Base-by-base conservation (phyloP, 2,113 vertebrate genomes). In the Pedionomus torquatus region DNA sequence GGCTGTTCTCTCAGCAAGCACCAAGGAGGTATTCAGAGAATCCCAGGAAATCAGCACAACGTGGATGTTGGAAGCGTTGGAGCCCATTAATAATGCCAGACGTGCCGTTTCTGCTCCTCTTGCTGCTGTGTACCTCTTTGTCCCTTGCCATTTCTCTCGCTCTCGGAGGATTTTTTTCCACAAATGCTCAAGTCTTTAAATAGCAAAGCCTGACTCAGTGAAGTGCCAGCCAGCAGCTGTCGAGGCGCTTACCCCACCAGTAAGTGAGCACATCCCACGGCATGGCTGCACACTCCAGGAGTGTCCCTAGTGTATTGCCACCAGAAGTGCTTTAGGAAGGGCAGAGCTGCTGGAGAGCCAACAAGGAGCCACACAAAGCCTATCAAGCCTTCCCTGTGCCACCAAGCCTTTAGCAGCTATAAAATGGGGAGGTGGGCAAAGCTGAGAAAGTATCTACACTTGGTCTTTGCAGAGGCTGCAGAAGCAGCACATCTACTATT, bases 201-300 rank as follows among this genome's bases (percentile, higher is more conserved):
- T 58, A 88, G 63, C 43, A 21, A 17, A 33, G 54, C 48, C 55
- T 41, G 48, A 30, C 11, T n/a, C 17, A 1, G 7, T 8, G 52
- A 28, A 1, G 17, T n/a, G 46, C 76, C 57, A 44, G 41, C 52
- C 39, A 25, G 72, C 35, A 51, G 76, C 54, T 60, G 35, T 8
- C 6, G 7, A 48, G 71, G 51, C 77, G 35, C 28, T 43, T 8
- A 7, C 17, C 15, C 17, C 17, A 13, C 17, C 3, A 0, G 0
- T 19, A 3, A 17, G 24, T 2, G 7, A 54, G 44, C 28, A 65
- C 1, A 0, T 23, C 52, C 76, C 8, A 1, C 19, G n/a, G 41
- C 51, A 1, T 23, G n/a, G 41, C 51, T 26, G 30, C 13, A 4
- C 2, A 0, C 19, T 30, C 60, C 7, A 0, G 30, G 71, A 44